Base-by-base conservation (phyloP, 1,140 invertebrate species). In the Delia radicum region DNA sequence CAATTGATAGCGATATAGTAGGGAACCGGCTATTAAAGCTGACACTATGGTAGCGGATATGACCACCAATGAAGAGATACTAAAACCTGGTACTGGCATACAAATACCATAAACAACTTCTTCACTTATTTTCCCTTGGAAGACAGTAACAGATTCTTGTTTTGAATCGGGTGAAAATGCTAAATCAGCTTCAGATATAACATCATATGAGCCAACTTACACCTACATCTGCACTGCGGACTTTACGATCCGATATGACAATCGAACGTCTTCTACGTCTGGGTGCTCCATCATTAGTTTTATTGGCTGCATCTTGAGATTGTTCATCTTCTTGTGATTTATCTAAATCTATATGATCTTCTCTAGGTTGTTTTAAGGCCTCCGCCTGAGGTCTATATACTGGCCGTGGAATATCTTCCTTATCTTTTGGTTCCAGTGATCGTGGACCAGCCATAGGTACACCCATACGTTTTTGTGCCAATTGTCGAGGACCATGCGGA, bases 51-150 rank as follows among this genome's bases (percentile, higher is more conserved):
- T 94, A 6, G 94, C 94, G 5, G 95, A 91, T 0, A 94, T 93
- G 2, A 95, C 93, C 13, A 96, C 89, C 28, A 96, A 93, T 86
- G 96, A 96, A 6, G 96, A 88, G 2, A 94, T 91, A 78, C 95
- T 95, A 82, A 97, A 96, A 21, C 94, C 93, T 0, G 94, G 92
- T 26, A 95, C 92, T 0, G 95, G 95, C 86, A 97, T 90, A 80
- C 95, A 97, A 33, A 97, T 95, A 42, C 95, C 95, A 81, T 97
- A 96, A 0, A 96, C 93, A 1, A 96, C 93, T 85, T 95, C 94
- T 84, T 95, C 93, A 42, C 92, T 89, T 83, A 95, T 95, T 81
- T 93, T 90, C 27, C 95, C 95, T 85, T 95, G 93, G 85, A 96
- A 96, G 0, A 95, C 93, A 8, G 93, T 94, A 0, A 95, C 94